Conservation (phyloP, 1,140 invertebrate genomes). For the Teleopsis dalmanni region DNA sequence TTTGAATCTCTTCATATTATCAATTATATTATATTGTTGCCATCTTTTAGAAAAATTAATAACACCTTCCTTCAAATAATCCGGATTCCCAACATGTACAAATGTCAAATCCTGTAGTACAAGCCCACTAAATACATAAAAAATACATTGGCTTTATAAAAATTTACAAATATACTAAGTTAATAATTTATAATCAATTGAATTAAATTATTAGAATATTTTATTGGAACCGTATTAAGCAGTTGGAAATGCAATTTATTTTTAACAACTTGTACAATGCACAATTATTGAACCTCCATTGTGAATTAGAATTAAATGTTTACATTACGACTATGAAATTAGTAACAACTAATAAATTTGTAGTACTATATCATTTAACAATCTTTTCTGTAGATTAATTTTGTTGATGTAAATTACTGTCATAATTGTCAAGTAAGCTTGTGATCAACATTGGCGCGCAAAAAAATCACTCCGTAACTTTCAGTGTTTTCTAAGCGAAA, state of each 20-base stretch:
- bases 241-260: background rate
- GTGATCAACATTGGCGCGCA: too few species aligned
- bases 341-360: too few species aligned
- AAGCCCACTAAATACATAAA: constrained; percentile 70
- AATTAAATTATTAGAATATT: background rate
- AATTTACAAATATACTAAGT: background rate
- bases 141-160: background rate
- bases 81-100: constrained; percentile 94
- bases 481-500: too few species aligned
- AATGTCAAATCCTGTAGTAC: constrained; percentile 98
- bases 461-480: too few species aligned
- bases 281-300: background rate
- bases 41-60: constrained; percentile 97
- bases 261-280: background rate
- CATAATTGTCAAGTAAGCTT: too few species aligned
- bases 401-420: too few species aligned
- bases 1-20: constrained; percentile 95
- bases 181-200: background rate
- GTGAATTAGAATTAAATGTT: background rate
- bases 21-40: constrained; percentile 96
- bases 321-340: too few species aligned
- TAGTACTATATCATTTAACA: too few species aligned
- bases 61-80: constrained; percentile 75
- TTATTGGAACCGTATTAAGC: background rate
- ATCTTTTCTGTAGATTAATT: too few species aligned